Conservation (phyloP, 1,140 invertebrate genomes). For the Lanistes nyassanus region DNA sequence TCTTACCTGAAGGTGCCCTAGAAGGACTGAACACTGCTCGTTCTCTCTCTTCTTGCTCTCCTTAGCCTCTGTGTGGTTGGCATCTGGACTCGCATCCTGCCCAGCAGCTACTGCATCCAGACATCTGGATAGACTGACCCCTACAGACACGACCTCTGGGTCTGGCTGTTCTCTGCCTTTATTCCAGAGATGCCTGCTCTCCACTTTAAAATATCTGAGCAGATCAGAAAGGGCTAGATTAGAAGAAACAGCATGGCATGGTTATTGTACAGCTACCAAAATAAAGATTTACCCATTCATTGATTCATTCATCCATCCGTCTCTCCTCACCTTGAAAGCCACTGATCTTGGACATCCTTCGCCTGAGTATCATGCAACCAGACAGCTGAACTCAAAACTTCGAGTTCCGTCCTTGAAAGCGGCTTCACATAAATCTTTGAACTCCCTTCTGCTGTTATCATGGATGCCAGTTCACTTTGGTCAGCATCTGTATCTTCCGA, state of each 20-base stretch:
- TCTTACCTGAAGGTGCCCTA: constrained; percentile 21
- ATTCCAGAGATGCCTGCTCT: not conserved
- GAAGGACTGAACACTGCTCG: not conserved
- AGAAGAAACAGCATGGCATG: no score
- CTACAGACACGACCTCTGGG: not conserved
- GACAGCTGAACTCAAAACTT: not conserved
- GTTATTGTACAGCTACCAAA: no score
- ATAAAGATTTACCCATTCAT: no score
- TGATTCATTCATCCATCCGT: no score
- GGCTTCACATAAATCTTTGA: constrained; percentile 9
- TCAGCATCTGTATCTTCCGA: not conserved
- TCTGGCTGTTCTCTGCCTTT: not conserved
- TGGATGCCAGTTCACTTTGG: not conserved
- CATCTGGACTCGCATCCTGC: not conserved
- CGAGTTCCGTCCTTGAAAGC: constrained; percentile 1
- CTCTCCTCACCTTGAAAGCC: not conserved
- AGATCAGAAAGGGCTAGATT: no score
- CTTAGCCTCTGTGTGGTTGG: not conserved
- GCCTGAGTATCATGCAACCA: constrained; percentile 14
- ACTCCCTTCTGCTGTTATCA: not conserved
- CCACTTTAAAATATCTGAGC: constrained; percentile 8
- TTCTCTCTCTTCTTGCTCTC: constrained; percentile 3
- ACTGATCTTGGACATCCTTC: not conserved
- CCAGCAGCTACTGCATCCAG: not conserved
- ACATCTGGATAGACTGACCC: not conserved